phyloP scores from a whole-genome alignment of 2,113 vertebrate species.

The Cebidichthys violaceus region DNA sequence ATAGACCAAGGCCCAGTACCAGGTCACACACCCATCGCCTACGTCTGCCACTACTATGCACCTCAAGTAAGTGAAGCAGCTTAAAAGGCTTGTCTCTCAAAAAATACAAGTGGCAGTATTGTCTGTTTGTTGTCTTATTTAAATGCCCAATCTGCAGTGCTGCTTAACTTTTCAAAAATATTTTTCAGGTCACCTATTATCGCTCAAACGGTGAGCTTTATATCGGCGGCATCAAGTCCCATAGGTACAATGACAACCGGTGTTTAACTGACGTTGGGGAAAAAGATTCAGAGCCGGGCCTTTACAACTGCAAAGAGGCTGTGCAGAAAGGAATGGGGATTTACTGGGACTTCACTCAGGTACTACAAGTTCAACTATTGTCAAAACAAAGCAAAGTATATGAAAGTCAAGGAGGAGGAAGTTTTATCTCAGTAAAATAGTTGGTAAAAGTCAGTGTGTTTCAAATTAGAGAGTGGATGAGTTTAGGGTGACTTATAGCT shows the following conservation, averaged over 20 bases:
- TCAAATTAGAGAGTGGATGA: neutral
- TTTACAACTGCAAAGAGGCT: constrained; percentile 73
- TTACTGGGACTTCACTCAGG: constrained; percentile 83
- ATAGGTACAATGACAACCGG: constrained; percentile 63
- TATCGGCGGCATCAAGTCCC: constrained; percentile 66
- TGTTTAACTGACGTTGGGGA: constrained; percentile 73
- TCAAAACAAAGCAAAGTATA: neutral
- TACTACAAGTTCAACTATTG: constrained; percentile 17
- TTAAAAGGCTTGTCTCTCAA: neutral
- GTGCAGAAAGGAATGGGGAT: constrained; percentile 67
- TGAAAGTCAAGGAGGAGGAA: neutral
- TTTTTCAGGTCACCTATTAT: constrained; percentile 57
- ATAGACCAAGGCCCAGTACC: constrained; percentile 78
- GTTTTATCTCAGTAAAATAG: neutral
- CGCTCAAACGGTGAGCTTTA: constrained; percentile 69
- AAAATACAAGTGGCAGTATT: neutral
- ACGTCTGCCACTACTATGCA: constrained; percentile 50
- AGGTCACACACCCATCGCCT: constrained; percentile 76
- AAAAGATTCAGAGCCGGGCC: constrained; percentile 43
- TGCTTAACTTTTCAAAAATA: neutral
- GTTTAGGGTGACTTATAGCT: neutral
- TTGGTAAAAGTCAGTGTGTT: neutral
- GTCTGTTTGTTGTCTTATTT: neutral
- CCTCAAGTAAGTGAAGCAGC: constrained; percentile 70
- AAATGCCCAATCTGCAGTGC: neutral